phyloP scores from a whole-genome alignment of 1,140 invertebrate genomes.

The Diuraphis noxia region DNA sequence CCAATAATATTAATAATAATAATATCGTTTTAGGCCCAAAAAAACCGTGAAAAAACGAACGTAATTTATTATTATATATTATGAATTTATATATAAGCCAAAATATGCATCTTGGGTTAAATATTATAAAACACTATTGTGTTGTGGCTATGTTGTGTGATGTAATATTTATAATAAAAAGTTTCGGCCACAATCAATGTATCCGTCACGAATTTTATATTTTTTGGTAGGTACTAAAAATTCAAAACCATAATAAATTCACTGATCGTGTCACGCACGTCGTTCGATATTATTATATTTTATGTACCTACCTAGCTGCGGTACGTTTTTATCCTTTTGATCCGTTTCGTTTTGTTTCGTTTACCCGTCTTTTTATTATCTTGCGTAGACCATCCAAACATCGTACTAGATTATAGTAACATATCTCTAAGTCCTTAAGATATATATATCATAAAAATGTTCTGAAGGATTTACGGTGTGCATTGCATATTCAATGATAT shows the following conservation, averaged over 20 bases:
- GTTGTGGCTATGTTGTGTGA: too few species aligned
- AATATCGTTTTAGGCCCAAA: not conserved
- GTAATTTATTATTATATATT: not conserved
- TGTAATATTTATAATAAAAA: not conserved
- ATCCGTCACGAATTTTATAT: not conserved
- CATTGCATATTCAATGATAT: not conserved
- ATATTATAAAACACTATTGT: not conserved
- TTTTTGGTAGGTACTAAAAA: not conserved
- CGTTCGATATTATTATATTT: not conserved
- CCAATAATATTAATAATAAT: not conserved
- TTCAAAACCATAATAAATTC: not conserved
- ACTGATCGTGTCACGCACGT: not conserved
- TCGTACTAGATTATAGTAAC: not conserved
- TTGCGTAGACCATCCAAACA: not conserved
- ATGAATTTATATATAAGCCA: not conserved
- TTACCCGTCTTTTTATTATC: not conserved
- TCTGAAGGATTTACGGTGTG: not conserved
- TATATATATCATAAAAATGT: not conserved
- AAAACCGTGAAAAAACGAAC: not conserved
- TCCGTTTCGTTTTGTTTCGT: not conserved
- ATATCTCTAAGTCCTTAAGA: not conserved
- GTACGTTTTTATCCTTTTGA: not conserved
- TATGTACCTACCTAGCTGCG: too few species aligned
- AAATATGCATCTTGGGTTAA: not conserved
- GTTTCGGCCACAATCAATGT: not conserved